Evolutionary conservation across 2,797 vertebrate genomes (phyloP).

Genomic region (Rachycentron canadum): DNA sequence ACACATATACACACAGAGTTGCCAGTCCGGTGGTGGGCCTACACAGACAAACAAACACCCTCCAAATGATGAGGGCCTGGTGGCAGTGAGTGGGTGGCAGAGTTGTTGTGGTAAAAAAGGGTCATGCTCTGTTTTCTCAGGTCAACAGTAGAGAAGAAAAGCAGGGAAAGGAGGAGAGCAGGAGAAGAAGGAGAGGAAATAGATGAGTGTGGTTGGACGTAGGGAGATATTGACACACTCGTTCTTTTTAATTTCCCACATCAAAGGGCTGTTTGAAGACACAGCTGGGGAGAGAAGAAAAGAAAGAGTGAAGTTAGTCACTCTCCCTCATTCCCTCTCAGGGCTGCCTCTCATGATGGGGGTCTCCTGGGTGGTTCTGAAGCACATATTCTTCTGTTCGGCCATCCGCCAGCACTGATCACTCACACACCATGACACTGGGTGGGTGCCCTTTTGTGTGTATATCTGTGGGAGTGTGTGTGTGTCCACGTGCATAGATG

Average conservation of each 20-base stretch:
- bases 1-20: slow-evolving; percentile 68
- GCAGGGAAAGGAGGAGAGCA: slow-evolving; percentile 59
- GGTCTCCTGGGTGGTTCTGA: slow-evolving; percentile 87
- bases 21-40: slow-evolving; percentile 72
- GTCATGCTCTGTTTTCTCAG: slow-evolving; percentile 78
- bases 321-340: slow-evolving; percentile 83
- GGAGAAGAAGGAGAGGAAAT: slow-evolving; percentile 77
- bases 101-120: slow-evolving; percentile 70
- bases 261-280: slow-evolving; percentile 90
- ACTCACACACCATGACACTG: slow-evolving; percentile 61
- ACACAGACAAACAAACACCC: slow-evolving; percentile 78
- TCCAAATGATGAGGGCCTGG: slow-evolving; percentile 60
- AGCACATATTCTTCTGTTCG: slow-evolving; percentile 61
- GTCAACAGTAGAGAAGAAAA: slow-evolving; percentile 81
- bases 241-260: slow-evolving; percentile 89
- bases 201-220: slow-evolving; percentile 84
- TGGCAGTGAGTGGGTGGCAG: slow-evolving; percentile 69
- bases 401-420: slow-evolving; percentile 66
- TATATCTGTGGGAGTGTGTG: slow-evolving; percentile 23
- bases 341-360: slow-evolving; percentile 82
- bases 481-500: slow-evolving; percentile 42
- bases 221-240: slow-evolving; percentile 90
- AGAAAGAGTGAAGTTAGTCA: slow-evolving; percentile 91
- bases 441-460: slow-evolving; percentile 66
- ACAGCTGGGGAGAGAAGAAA: slow-evolving; percentile 90